phyloP scores from a whole-genome alignment of 2,888 invertebrate genomes.

The Thereva nobilitata region DNA sequence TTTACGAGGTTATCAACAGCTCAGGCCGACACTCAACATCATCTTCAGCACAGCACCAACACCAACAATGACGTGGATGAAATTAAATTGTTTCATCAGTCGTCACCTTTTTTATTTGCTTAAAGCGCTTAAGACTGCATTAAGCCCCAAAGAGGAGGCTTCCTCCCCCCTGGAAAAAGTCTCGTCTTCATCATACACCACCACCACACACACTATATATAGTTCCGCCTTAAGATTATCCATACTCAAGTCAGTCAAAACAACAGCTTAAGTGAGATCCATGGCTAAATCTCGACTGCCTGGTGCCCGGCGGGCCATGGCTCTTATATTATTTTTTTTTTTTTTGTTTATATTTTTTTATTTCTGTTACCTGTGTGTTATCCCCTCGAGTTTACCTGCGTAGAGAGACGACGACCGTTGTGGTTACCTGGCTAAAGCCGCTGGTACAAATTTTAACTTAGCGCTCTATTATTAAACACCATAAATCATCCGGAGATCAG shows the following conservation, averaged over 20 bases:
- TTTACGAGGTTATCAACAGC: too few relatives aligned
- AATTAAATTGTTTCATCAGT: too few relatives aligned
- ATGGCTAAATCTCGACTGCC: slow-evolving; percentile 31
- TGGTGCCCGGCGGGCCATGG: slow-evolving; percentile 6
- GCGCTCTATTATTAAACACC: slow-evolving; percentile 38
- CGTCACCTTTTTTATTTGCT: too few relatives aligned
- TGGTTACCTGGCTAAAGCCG: slow-evolving; percentile 23
- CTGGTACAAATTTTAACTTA: slow-evolving; percentile 35
- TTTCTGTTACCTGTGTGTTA: too few relatives aligned
- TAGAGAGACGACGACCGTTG: slow-evolving; percentile 5
- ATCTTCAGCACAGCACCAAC: too few relatives aligned
- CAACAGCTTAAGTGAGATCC: slow-evolving; percentile 37
- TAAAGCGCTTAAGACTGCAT: too few relatives aligned
- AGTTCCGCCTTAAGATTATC: slow-evolving; percentile 36
- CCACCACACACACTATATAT: slow-evolving; percentile 1
- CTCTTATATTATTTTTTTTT: neutral
- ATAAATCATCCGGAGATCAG: slow-evolving; percentile 38
- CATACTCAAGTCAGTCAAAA: slow-evolving; percentile 38
- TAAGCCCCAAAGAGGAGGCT: too few relatives aligned
- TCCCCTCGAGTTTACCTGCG: slow-evolving; percentile 4
- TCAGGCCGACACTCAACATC: too few relatives aligned
- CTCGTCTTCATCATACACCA: neutral
- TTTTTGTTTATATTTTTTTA: neutral
- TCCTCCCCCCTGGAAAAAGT: too few relatives aligned
- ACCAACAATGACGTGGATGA: too few relatives aligned